These are phyloP conservation scores for Melanotaenia pygmaea DNA, from an alignment of 2,797 vertebrate species.

Conservation along the genomic window DNA sequence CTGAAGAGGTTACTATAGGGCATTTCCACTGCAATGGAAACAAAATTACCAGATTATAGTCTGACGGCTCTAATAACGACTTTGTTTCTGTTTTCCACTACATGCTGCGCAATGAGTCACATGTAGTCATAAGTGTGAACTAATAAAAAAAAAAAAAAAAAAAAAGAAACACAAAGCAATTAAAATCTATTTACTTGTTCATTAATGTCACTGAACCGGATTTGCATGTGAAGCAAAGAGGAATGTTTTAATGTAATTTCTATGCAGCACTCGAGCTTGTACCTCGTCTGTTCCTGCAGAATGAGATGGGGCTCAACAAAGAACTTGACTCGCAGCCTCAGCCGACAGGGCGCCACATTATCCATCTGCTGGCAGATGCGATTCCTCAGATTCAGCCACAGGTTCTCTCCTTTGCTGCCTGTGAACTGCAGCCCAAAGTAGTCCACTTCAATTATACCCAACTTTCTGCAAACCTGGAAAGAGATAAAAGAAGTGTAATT, in stretches of 20 bases:
- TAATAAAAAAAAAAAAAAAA: not conserved
- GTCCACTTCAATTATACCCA: conserved; percentile 98
- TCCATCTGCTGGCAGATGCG: conserved; percentile 99
- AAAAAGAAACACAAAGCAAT: no score
- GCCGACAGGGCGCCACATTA: conserved; percentile 90
- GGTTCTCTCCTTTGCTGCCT: conserved; percentile 95
- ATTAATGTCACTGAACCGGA: not conserved
- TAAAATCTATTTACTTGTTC: no score
- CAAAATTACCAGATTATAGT: conserved; percentile 43
- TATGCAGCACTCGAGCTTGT: not conserved
- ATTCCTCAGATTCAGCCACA: conserved; percentile 99
- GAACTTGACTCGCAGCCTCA: conserved; percentile 96
- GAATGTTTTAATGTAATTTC: not conserved
- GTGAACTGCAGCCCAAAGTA: conserved; percentile 98
- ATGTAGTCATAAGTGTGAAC: not conserved
- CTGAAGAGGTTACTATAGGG: conserved; percentile 89
- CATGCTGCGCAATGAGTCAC: not conserved
- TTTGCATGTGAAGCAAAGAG: not conserved
- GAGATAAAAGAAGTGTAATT: conserved; percentile 11
- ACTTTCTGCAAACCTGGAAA: conserved; percentile 92
- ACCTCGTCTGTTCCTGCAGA: conserved; percentile 98
- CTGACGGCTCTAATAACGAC: conserved; percentile 7
- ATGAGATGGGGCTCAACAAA: conserved; percentile 99
- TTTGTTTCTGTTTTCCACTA: not conserved
- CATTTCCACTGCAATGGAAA: conserved; percentile 68